Conservation (phyloP, 2,888 invertebrate genomes). For the Pedicia rivosa region DNA sequence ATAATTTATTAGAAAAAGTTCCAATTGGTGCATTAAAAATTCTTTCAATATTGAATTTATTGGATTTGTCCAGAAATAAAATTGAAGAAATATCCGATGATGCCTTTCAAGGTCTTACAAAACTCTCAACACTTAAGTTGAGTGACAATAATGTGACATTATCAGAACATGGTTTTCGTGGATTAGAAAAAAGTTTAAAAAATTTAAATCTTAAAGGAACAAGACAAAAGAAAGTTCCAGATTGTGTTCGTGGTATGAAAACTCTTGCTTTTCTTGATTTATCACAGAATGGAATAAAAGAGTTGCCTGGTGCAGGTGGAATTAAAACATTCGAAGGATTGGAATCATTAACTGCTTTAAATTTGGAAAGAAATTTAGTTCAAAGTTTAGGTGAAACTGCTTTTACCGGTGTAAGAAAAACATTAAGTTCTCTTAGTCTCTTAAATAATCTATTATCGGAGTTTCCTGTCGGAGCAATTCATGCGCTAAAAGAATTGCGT, state of each 20-base stretch:
- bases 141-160: constrained; percentile 77
- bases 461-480: constrained; percentile 70
- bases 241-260: constrained; percentile 57
- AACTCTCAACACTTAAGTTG: constrained; percentile 64
- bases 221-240: constrained; percentile 61
- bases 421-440: constrained; percentile 73
- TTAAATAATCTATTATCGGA: constrained; percentile 77
- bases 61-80: constrained; percentile 73
- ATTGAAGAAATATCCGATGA: constrained; percentile 55
- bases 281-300: constrained; percentile 73
- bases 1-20: constrained; percentile 63
- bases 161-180: constrained; percentile 51
- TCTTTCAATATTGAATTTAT: constrained; percentile 52
- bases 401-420: constrained; percentile 63
- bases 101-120: constrained; percentile 55
- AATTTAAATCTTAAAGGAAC: constrained; percentile 84
- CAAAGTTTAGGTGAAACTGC: constrained; percentile 59
- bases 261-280: constrained; percentile 77
- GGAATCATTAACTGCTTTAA: constrained; percentile 62
- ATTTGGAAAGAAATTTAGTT: constrained; percentile 70
- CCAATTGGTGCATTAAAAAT: constrained; percentile 55
- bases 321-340: constrained; percentile 57
- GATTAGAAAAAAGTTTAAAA: constrained; percentile 65
- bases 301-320: constrained; percentile 56
- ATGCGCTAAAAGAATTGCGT: constrained; percentile 59